Percentiles rank a stretch among this genome's conserved stretches.
phyloP scores from a whole-genome alignment of 2,797 vertebrate species.

The Melanotaenia parkinsoni region DNA sequence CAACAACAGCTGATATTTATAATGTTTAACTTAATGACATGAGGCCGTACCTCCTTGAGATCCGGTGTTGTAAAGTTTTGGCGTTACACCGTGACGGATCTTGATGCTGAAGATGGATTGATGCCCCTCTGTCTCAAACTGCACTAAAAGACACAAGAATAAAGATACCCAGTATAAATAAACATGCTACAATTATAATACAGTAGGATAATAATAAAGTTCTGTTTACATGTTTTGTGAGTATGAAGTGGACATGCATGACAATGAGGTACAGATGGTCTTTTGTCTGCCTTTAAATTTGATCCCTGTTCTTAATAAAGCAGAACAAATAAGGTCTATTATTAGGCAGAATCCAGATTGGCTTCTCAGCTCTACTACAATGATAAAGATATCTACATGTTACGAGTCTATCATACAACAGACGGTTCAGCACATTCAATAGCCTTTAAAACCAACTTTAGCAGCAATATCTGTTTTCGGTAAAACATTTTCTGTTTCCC shows the following conservation, averaged over 20 bases:
- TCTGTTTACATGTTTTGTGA: background rate
- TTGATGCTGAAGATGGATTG: constrained; percentile 87
- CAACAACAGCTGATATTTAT: background rate
- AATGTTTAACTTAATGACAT: background rate
- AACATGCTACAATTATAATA: background rate
- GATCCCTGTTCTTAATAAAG: background rate
- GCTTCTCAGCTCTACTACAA: background rate
- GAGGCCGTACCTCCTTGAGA: constrained; percentile 71
- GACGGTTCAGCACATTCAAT: background rate
- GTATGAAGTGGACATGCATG: background rate
- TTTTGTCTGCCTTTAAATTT: no score
- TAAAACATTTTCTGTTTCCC: no score
- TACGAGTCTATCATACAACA: background rate
- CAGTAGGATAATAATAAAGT: background rate
- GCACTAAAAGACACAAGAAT: constrained; percentile 82
- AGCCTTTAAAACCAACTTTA: no score
- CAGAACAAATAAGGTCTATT: constrained; percentile 7
- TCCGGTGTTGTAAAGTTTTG: constrained; percentile 88
- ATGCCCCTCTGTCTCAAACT: constrained; percentile 89
- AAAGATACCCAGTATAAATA: background rate
- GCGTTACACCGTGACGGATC: constrained; percentile 86
- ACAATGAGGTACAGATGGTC: no score
- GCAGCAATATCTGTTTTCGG: no score
- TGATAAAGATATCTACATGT: background rate
- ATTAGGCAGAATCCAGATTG: background rate